phyloP scores from a whole-genome alignment of 2,113 vertebrate genomes.

The Gobius niger region DNA sequence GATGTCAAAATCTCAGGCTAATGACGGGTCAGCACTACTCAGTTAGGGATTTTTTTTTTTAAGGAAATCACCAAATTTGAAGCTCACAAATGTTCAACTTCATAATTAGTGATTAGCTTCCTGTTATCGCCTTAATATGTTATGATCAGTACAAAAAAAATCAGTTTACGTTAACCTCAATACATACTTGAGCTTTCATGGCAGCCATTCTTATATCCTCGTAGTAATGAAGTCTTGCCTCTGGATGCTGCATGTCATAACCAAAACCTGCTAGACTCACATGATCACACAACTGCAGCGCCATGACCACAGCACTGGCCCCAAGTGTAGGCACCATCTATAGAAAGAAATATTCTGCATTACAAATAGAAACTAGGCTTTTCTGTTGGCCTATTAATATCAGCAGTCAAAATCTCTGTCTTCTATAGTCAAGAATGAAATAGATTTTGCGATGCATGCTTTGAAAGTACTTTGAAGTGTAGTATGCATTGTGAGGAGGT shows the following conservation, averaged over 20 bases:
- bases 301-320: constrained; percentile 73
- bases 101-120: no score
- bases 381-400: background rate
- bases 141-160: no score
- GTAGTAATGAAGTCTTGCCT: constrained; percentile 78
- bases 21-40: no score
- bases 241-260: constrained; percentile 75
- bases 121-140: no score
- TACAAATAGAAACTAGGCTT: background rate
- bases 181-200: constrained; percentile 69
- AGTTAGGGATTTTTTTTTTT: no score
- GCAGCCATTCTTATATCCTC: constrained; percentile 69
- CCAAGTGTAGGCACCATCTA: constrained; percentile 74
- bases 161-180: background rate
- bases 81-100: no score
- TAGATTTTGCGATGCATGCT: background rate
- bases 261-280: constrained; percentile 81
- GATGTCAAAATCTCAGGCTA: no score
- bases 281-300: constrained; percentile 80
- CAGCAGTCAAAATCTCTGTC: background rate
- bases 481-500: background rate
- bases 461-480: constrained; percentile 3
- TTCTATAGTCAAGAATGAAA: background rate
- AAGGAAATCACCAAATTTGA: no score
- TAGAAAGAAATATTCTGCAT: background rate